These are phyloP conservation scores for Cebuella pygmaea DNA, from an alignment of 2,797 vertebrate genomes.

Conservation along the genomic window DNA sequence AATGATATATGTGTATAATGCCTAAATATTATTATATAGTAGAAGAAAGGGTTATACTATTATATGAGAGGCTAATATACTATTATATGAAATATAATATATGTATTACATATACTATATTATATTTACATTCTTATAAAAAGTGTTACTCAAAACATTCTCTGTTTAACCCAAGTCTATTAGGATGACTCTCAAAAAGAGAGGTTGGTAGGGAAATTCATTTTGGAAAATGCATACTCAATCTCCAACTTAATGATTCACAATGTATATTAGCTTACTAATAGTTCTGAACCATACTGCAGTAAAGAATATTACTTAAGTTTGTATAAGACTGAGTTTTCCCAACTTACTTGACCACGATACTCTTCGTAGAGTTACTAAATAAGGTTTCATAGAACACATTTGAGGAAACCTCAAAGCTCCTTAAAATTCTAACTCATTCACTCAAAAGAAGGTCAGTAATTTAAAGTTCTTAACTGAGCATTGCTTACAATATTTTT, in stretches of 20 bases:
- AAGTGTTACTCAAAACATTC: not conserved
- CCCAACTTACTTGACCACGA: not conserved
- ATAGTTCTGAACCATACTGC: not conserved
- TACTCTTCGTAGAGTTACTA: not conserved
- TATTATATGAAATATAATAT: not conserved
- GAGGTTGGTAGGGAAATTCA: not conserved
- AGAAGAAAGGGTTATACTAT: not conserved
- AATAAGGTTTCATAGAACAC: not conserved
- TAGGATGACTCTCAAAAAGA: not conserved
- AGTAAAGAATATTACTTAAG: not conserved
- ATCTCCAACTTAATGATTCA: not conserved
- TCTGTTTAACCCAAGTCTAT: not conserved
- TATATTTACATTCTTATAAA: not conserved
- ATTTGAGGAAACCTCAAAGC: not conserved
- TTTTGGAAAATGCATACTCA: not conserved
- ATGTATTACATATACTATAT: not conserved
- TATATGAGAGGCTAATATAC: not conserved
- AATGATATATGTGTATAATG: not conserved
- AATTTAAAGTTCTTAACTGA: not conserved
- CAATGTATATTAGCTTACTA: not conserved
- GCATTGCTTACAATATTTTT: not conserved
- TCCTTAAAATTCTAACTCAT: slow-evolving; percentile 16
- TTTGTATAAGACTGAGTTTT: not conserved
- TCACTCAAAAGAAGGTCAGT: not conserved
- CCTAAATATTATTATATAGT: not conserved